Evolutionary conservation across 2,113 vertebrate genomes (phyloP), one percentile per base, ranked within the genome.

Genomic region (Chlorodrepanis virens): DNA sequence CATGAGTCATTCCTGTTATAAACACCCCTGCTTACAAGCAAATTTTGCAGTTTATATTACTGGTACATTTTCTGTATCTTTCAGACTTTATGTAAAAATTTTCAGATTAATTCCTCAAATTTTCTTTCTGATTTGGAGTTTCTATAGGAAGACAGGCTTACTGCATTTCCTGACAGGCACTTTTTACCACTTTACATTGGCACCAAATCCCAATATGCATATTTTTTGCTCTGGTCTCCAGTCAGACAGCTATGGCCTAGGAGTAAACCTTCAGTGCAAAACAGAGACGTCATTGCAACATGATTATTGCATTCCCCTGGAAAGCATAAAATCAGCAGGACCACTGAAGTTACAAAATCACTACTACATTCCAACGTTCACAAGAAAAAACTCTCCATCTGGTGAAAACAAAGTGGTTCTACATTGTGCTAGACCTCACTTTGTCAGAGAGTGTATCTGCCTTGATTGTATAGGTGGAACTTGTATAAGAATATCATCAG

Each of bases 21-120:
- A 53, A 49, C 5, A 25, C 0, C 10, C 9, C 1, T 3, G 35
- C 3, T 33, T 57, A 12, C 4, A 1, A 60, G 25, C 6, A 74
- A 21, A 45, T 45, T 77, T 72, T 81, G 54, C 28, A 18, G 4
- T 6, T 68, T 12, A 27, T 49, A 3, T 23, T 80, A 35, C 7
- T 12, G 1, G 2, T 31, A 40, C 2, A 11, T 76, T 49, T 56
- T 63, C 11, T 39, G 3, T 47, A 18, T 33, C 22, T 77, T 90
- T 68, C 50, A 90, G 14, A 40, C 0, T 64, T 87, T 33, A 3
- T 2, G 5, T 44, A 47, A 57, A 22, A 24, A 3, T n/a, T 70
- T 76, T 63, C 17, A 57, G 16, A 56, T 40, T 44, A 4, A 59
- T 49, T 68, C 8, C 25, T 77, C 16, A 72, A 28, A 12, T 57